Percentiles rank a stretch among this genome's conserved stretches.
Conservation (phyloP, 2,113 vertebrate species). For the Spilogale gracilis region DNA sequence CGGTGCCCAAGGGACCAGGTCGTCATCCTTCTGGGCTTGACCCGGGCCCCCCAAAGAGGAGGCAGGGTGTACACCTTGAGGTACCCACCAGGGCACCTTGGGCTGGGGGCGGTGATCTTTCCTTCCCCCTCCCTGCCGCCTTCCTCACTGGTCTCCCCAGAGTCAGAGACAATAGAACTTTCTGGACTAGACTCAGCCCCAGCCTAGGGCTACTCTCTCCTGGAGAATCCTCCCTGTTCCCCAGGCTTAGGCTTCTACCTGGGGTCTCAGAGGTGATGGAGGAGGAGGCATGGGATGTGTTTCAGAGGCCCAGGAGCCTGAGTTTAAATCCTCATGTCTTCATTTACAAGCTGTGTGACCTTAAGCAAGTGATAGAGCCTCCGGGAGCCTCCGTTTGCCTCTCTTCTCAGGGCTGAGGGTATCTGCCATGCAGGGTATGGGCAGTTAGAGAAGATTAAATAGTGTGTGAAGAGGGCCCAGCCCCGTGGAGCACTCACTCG, state of each 20-base stretch:
- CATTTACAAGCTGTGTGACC: background rate
- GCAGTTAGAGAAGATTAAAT: background rate
- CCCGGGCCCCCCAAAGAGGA: background rate
- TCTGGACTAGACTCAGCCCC: background rate
- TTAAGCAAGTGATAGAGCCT: background rate
- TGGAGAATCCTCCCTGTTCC: background rate
- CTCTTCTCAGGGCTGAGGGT: background rate
- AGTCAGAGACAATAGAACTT: background rate
- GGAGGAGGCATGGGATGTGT: background rate
- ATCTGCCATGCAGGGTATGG: background rate
- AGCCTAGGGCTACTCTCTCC: background rate
- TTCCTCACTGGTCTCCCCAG: background rate
- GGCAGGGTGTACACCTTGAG: background rate
- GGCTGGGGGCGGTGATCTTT: rapidly evolving
- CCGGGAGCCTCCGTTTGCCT: background rate
- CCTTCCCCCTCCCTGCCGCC: background rate
- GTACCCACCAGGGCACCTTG: rapidly evolving
- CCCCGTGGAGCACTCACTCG: background rate
- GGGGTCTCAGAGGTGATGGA: background rate
- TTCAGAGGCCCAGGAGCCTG: background rate
- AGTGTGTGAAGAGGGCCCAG: no score
- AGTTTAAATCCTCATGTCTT: background rate
- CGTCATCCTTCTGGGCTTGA: background rate
- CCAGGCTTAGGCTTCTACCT: background rate
- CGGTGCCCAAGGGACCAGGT: background rate